Percentiles rank a stretch among this genome's conserved stretches.
phyloP scores from a whole-genome alignment of 2,113 vertebrate genomes.

The Marcusenius ussheri region DNA sequence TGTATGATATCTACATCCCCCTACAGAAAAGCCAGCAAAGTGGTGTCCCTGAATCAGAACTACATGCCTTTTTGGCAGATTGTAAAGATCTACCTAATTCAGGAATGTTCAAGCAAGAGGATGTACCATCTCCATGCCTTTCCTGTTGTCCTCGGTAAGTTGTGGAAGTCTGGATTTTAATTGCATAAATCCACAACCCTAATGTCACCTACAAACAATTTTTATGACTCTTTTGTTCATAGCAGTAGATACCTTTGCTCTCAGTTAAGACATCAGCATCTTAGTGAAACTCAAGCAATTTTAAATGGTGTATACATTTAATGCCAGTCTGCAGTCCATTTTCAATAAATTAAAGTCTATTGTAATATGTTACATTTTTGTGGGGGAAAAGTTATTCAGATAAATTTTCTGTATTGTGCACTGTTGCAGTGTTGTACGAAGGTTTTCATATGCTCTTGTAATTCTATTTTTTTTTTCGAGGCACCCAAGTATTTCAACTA shows the following conservation, averaged over 20 bases:
- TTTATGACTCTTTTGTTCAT: neutral
- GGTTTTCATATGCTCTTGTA: neutral
- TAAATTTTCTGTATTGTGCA: neutral
- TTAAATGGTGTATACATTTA: neutral
- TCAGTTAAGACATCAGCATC: neutral
- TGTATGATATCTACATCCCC: constrained; percentile 8
- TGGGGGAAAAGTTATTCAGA: neutral
- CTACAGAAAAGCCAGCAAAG: constrained; percentile 74
- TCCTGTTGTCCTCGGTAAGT: constrained; percentile 38
- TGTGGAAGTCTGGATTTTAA: neutral
- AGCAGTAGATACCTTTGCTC: neutral
- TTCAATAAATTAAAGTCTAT: neutral
- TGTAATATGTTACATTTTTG: neutral
- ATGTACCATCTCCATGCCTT: constrained; percentile 44
- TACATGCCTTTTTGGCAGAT: constrained; percentile 71
- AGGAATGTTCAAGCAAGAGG: constrained; percentile 70
- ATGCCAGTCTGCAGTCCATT: neutral
- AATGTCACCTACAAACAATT: neutral
- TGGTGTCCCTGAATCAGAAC: constrained; percentile 70
- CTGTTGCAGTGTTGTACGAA: neutral
- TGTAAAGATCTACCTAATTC: constrained; percentile 83
- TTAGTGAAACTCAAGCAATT: neutral
- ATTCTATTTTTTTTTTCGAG: neutral
- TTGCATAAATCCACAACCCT: neutral
- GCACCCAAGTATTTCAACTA: neutral